phyloP scores from a whole-genome alignment of 1,140 invertebrate genomes.

The Polypedilum pembai region DNA sequence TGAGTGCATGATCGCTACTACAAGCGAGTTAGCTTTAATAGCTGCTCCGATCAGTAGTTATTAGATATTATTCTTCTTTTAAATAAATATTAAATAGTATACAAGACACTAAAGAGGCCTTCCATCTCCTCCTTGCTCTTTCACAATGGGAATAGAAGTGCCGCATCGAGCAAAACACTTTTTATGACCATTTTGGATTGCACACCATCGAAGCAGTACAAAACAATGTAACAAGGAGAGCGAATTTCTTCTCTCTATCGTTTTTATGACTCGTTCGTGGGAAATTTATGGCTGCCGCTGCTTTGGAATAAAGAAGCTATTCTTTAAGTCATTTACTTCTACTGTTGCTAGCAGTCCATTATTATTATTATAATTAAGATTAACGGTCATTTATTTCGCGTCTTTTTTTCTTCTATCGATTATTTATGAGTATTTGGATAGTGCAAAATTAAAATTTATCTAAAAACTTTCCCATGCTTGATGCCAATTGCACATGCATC shows the following conservation, averaged over 20 bases:
- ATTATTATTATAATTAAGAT: constrained; percentile 20
- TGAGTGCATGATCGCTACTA: too few species aligned
- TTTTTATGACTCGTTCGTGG: constrained; percentile 11
- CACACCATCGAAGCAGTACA: background rate
- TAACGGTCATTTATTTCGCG: constrained; percentile 22
- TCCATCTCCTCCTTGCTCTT: background rate
- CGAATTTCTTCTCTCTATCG: constrained; percentile 1
- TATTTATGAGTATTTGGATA: too few species aligned
- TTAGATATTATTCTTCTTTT: background rate
- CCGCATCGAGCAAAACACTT: background rate
- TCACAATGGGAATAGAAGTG: background rate
- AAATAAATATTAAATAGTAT: background rate
- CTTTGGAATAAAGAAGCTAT: constrained; percentile 22
- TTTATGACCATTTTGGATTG: constrained; percentile 21
- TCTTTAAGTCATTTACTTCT: background rate
- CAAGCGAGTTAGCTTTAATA: too few species aligned
- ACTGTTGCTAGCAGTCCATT: background rate
- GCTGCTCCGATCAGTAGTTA: background rate
- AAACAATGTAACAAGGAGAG: constrained; percentile 7
- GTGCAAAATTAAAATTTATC: background rate
- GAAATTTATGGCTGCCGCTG: constrained; percentile 15
- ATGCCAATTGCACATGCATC: background rate
- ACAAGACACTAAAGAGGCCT: background rate
- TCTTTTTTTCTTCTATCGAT: background rate
- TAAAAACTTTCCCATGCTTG: background rate